Percentiles rank a stretch among this genome's conserved stretches.
These are phyloP conservation scores for Papilio glaucus DNA, from an alignment of 1,140 invertebrate species.

Conservation along the genomic window DNA sequence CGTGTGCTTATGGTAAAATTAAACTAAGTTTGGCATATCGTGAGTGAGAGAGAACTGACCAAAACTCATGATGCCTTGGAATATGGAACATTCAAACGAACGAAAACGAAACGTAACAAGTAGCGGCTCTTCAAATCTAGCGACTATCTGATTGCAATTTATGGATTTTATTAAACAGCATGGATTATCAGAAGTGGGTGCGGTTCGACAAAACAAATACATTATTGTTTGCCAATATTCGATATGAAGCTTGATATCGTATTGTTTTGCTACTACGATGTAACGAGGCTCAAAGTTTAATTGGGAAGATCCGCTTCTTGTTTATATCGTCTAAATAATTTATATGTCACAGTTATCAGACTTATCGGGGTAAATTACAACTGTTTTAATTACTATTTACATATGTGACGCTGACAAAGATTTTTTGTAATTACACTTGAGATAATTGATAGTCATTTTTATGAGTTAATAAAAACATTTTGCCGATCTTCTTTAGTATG, in stretches of 20 bases:
- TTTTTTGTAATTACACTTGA: too few relatives aligned
- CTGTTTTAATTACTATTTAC: conserved; percentile 9
- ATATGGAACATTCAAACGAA: too few relatives aligned
- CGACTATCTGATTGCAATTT: too few relatives aligned
- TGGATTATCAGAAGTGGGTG: conserved; percentile 9
- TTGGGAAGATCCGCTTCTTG: conserved; percentile 50
- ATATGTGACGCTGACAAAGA: background rate
- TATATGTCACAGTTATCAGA: conserved; percentile 34
- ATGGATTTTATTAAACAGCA: background rate
- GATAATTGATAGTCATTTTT: too few relatives aligned
- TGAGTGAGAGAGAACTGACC: too few relatives aligned
- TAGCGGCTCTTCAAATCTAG: too few relatives aligned
- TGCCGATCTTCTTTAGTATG: too few relatives aligned
- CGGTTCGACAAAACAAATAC: conserved; percentile 8
- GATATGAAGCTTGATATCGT: background rate
- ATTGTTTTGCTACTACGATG: conserved; percentile 10
- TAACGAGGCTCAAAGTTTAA: conserved; percentile 26
- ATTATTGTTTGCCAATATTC: conserved; percentile 21
- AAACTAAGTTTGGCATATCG: too few relatives aligned
- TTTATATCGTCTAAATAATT: conserved; percentile 42
- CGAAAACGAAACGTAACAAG: too few relatives aligned
- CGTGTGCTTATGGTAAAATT: too few relatives aligned
- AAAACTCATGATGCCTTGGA: too few relatives aligned
- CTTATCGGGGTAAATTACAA: conserved; percentile 18
- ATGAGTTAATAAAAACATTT: too few relatives aligned